phyloP scores from a whole-genome alignment of 2,888 invertebrate species.

The Melipona bicolor region DNA sequence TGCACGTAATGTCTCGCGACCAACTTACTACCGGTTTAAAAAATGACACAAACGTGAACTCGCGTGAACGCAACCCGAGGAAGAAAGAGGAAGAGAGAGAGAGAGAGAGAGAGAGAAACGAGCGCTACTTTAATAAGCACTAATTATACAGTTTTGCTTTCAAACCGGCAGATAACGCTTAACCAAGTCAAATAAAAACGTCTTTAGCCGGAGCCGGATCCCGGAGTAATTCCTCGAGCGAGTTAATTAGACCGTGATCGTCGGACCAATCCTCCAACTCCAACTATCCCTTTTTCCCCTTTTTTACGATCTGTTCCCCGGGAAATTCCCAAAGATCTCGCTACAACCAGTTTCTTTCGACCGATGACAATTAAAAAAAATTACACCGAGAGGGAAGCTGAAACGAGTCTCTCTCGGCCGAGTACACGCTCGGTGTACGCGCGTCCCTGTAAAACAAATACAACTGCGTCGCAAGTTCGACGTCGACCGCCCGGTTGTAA shows the following conservation, averaged over 20 bases:
- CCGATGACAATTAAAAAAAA: background rate
- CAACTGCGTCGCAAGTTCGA: constrained; percentile 21
- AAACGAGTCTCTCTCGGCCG: no score
- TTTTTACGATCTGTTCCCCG: background rate
- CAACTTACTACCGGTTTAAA: constrained; percentile 24
- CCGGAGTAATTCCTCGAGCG: background rate
- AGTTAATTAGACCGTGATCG: constrained; percentile 22
- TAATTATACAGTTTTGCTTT: constrained; percentile 49
- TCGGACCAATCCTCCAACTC: background rate
- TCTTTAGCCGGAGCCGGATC: background rate
- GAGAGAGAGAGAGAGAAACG: background rate
- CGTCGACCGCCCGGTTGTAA: background rate
- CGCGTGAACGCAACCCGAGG: constrained; percentile 29
- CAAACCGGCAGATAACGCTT: constrained; percentile 21
- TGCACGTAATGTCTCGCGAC: constrained; percentile 40
- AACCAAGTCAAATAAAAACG: constrained; percentile 22
- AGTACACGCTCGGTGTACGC: background rate
- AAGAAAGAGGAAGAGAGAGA: background rate
- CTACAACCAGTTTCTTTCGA: background rate
- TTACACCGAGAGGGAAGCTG: background rate
- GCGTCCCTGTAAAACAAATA: background rate
- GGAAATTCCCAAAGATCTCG: background rate
- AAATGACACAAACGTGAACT: constrained; percentile 40
- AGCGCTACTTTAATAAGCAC: constrained; percentile 45
- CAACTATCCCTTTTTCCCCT: background rate